Evolutionary conservation across 1,140 invertebrate genomes (phyloP).

Genomic region (Tetramorium parvispinum): DNA sequence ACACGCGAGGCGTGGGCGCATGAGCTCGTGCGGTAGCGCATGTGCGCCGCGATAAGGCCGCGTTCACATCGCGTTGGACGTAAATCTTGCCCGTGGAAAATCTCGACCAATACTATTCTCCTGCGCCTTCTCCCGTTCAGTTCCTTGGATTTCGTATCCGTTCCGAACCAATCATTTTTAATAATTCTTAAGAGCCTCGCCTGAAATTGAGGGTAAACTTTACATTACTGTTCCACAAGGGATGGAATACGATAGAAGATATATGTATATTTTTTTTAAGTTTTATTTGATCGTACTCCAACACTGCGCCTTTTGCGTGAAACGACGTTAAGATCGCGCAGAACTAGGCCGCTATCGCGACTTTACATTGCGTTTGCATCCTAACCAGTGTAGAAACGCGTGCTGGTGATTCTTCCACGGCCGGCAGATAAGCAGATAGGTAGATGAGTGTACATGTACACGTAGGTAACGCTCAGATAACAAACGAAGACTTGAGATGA

Average conservation of each 20-base stretch:
- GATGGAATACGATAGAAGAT: too few relatives aligned
- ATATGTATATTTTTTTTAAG: neutral
- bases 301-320: neutral
- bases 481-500: slow-evolving; percentile 42
- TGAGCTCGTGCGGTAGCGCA: slow-evolving; percentile 63
- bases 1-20: slow-evolving; percentile 64
- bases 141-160: neutral
- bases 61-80: slow-evolving; percentile 39
- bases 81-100: slow-evolving; percentile 59
- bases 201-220: neutral
- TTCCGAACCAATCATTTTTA: neutral
- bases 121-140: neutral
- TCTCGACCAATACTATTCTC: neutral
- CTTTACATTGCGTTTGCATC: slow-evolving; percentile 75
- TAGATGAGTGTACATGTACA: slow-evolving; percentile 74
- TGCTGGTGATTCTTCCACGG: slow-evolving; percentile 71
- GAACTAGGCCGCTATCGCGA: slow-evolving; percentile 68
- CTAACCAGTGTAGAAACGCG: slow-evolving; percentile 70
- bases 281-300: neutral
- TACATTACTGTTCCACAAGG: neutral
- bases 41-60: slow-evolving; percentile 61
- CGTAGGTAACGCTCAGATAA: slow-evolving; percentile 74
- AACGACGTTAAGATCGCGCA: slow-evolving; percentile 52
- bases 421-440: slow-evolving; percentile 75
- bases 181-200: neutral